Evolutionary conservation across 2,888 invertebrate genomes (phyloP), one percentile per base, ranked within the genome.

Genomic region (Gryllus longicercus): DNA sequence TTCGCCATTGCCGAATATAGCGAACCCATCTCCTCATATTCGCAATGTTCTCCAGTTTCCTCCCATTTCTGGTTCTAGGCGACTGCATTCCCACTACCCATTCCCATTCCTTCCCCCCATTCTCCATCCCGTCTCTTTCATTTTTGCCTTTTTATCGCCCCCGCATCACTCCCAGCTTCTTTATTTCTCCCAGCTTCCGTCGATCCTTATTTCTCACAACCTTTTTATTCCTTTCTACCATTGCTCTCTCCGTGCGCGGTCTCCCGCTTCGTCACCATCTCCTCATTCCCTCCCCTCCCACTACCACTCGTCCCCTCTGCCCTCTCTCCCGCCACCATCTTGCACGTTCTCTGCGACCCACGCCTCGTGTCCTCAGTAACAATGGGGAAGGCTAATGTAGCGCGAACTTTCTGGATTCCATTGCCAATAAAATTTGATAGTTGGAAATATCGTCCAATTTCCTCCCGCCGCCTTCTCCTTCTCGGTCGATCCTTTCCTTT

Each of bases 381-480:
- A 21, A 38, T 77, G 23, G 23, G 18, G 74, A 50, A 63, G 77
- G 79, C 82, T 81, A 82, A 82, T 82, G 81, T 79, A 78, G 80
- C 80, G 80, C 63, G 80, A 82, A 81, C 76, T 80, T 81, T 79
- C 82, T 79, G 78, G 78, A 78, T 82, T 82, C 82, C 81, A 81
- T 82, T 82, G 82, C 81, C 82, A 82, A 82, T 82, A 82, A 82
- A 82, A 82, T 82, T 82, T 82, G 81, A 82, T 81, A 82, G 82
- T 82, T 82, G 82, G 81, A 82, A 82, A 82, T 82, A 82, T 81
- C 80, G 80, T 81, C 82, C 81, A 82, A 82, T 82, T 81, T 82
- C 80, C 82, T 79, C 81, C 77, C 80, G 14, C 63, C n/a, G 63
- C 74, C 51, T 51, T 63, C n/a, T 75, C 76, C 38, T 38, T 38